Evolutionary conservation across 2,888 invertebrate species (phyloP).

Genomic region (Papilio protenor): DNA sequence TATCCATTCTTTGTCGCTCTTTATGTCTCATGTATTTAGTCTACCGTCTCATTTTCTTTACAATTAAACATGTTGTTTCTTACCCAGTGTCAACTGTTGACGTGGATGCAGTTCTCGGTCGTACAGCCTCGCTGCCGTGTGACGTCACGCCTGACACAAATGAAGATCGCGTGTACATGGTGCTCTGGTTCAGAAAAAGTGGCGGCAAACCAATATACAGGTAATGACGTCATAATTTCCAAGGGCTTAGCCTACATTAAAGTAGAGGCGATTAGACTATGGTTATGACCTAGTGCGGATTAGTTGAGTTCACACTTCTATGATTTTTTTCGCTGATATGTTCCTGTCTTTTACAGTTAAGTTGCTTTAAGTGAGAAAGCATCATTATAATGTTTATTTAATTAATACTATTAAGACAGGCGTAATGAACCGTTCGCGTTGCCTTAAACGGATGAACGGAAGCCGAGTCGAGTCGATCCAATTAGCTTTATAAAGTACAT

Average conservation of each 20-base stretch:
- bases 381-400: slow-evolving; percentile 65
- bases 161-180: slow-evolving; percentile 95
- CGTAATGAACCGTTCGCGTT: slow-evolving; percentile 75
- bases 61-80: neutral
- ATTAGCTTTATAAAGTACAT: slow-evolving; percentile 73
- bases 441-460: slow-evolving; percentile 79
- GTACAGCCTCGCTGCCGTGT: slow-evolving; percentile 93
- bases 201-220: slow-evolving; percentile 95
- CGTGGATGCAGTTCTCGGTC: slow-evolving; percentile 93
- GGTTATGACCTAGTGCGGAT: neutral
- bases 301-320: neutral
- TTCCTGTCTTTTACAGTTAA: neutral
- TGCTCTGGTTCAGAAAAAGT: slow-evolving; percentile 95
- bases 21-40: neutral
- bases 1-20: neutral
- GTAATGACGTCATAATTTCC: slow-evolving; percentile 74
- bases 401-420: slow-evolving; percentile 72
- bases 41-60: neutral
- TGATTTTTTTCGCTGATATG: neutral
- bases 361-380: neutral
- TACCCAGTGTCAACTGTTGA: slow-evolving; percentile 79
- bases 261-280: neutral
- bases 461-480: slow-evolving; percentile 74
- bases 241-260: neutral
- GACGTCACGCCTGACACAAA: slow-evolving; percentile 93